Evolutionary conservation across 2,113 vertebrate species (phyloP), one percentile per base, ranked within the genome.

Genomic region (Malurus elegans): DNA sequence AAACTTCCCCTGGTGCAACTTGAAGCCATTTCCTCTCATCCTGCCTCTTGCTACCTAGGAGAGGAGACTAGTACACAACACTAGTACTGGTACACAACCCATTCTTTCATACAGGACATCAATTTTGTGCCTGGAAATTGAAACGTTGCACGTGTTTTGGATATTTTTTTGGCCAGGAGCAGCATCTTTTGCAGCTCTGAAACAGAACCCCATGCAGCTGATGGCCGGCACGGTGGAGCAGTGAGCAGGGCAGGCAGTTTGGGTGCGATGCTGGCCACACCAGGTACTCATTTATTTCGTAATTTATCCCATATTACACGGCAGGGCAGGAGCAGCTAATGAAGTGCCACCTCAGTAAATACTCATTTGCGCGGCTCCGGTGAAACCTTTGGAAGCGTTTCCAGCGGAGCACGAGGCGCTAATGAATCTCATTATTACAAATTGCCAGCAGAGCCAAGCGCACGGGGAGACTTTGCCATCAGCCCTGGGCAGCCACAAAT

Each of bases 321-420:
- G 94, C 81, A 76, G 93, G 94, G 51, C 91, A 95, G 87, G 58
- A 90, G 47, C 50, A 88, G 85, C 81, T 94, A 88, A 90, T 88
- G 92, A 95, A 88, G 78, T 67, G 87, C 85, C 96, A 51, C 90
- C 74, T 83, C 17, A 90, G 90, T 92, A 95, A 96, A 96, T 26
- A 88, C 82, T 94, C 51, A 53, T 96, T 92, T 95, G 75, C 58
- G 71, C 0, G 2, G 71, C 88, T 91, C 74, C 28, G 3, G 48
- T 90, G 58, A 74, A 96, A 93, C 64, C 79, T 91, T 40, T 53
- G 70, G 81, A 91, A 90, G 44, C 31, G 16, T 94, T 88, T 94
- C 79, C 94, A 96, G 85, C 25, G 9, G 89, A 89, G 88, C 86
- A 25, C 9, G 21, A 6, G 82, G 70, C 1, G 0, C 42, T 95